Evolutionary conservation across 1,140 invertebrate species (phyloP).

Genomic region (Brachionus sp.): DNA sequence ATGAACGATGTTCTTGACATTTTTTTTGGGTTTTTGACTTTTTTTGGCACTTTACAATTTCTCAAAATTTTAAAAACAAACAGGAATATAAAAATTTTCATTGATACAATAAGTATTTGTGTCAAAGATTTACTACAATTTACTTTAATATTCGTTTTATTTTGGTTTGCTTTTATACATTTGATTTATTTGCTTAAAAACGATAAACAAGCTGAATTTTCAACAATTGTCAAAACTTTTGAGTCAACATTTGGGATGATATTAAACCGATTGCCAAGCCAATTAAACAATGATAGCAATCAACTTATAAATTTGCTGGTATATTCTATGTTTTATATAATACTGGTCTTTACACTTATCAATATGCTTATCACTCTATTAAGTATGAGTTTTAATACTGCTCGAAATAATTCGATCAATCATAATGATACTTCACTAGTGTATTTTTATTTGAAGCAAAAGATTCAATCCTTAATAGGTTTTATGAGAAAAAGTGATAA

Average conservation of each 20-base stretch:
- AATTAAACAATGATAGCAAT: background rate
- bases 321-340: background rate
- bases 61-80: slow-evolving; percentile 63
- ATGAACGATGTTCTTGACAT: slow-evolving; percentile 61
- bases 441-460: background rate
- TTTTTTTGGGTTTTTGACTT: slow-evolving; percentile 61
- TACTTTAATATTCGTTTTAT: background rate
- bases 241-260: slow-evolving; percentile 18
- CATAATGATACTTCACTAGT: background rate
- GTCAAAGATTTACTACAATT: background rate
- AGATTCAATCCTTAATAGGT: background rate
- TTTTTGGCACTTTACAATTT: slow-evolving; percentile 62
- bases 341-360: background rate
- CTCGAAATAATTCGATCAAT: background rate
- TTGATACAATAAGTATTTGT: background rate
- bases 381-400: background rate
- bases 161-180: background rate
- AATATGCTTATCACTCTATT: slow-evolving; percentile 13
- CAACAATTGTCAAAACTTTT: background rate
- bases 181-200: background rate
- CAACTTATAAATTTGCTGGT: background rate
- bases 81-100: background rate
- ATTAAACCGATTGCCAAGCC: background rate
- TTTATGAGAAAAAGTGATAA: background rate
- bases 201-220: background rate